Percentiles rank a stretch among this genome's conserved stretches.
Conservation (phyloP, 2,113 vertebrate genomes). For the Probosciger aterrimus region DNA sequence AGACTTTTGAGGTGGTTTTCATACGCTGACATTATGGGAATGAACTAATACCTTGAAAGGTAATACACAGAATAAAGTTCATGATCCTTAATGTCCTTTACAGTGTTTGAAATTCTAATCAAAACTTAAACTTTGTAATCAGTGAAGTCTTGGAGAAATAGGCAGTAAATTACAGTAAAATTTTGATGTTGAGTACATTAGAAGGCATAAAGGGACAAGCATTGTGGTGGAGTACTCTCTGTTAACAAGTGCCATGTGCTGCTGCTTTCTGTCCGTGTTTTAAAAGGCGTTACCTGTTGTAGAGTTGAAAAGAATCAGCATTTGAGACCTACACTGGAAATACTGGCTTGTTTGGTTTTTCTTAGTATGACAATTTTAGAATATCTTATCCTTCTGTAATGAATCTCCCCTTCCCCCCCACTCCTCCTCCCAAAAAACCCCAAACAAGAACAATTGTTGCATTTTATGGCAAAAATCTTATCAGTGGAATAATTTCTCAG, state of each 20-base stretch:
- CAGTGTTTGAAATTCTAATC: not conserved
- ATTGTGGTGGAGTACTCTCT: not conserved
- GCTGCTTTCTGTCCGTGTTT: not conserved
- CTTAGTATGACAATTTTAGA: not conserved
- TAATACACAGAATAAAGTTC: not conserved
- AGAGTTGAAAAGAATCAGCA: not conserved
- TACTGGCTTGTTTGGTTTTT: not conserved
- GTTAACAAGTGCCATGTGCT: not conserved
- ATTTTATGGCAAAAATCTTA: not conserved
- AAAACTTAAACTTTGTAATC: not conserved
- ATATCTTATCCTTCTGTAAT: not conserved
- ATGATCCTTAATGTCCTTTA: not conserved
- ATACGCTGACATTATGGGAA: not conserved
- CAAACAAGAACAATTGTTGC: not conserved
- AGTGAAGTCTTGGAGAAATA: not conserved
- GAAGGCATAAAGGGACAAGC: not conserved
- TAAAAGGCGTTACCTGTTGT: not conserved
- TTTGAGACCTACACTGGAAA: not conserved
- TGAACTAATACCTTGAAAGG: not conserved
- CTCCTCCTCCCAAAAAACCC: not conserved
- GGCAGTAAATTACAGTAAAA: not conserved
- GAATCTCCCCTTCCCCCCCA: not conserved
- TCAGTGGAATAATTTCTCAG: not conserved
- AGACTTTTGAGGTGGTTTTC: not conserved
- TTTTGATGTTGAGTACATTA: not conserved